A percentile compares a stretch with the other conserved stretches of the same genome.
Conservation (phyloP, 2,888 invertebrate genomes). For the Drosophila sordidula region DNA sequence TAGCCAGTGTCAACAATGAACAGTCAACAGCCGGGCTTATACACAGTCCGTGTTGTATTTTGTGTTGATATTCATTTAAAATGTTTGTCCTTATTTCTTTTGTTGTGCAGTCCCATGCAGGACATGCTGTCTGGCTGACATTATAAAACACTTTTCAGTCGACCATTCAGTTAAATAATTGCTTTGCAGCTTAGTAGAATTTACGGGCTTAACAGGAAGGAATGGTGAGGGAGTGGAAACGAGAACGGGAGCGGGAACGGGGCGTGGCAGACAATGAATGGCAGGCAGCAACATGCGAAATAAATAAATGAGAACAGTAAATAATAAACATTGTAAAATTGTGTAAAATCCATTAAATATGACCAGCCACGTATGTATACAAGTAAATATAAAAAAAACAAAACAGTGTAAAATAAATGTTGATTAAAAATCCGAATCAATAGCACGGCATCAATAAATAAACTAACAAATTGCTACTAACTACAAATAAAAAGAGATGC, state of each 20-base stretch:
- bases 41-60: slow-evolving; percentile 22
- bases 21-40: slow-evolving; percentile 1
- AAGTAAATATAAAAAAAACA: not conserved
- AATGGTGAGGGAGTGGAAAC: no score
- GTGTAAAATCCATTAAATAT: slow-evolving; percentile 40
- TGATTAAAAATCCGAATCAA: slow-evolving; percentile 26
- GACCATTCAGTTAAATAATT: slow-evolving; percentile 70
- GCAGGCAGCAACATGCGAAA: slow-evolving; percentile 16
- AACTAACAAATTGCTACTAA: slow-evolving; percentile 20
- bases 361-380: slow-evolving; percentile 8
- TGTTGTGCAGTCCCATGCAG: slow-evolving; percentile 25
- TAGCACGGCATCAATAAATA: not conserved
- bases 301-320: slow-evolving; percentile 44
- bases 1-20: slow-evolving; percentile 8
- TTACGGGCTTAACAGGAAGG: slow-evolving; percentile 7
- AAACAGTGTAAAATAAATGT: slow-evolving; percentile 8
- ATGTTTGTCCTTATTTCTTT: slow-evolving; percentile 44
- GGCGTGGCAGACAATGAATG: slow-evolving; percentile 29
- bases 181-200: slow-evolving; percentile 63
- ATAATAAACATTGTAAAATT: slow-evolving; percentile 42
- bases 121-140: slow-evolving; percentile 20
- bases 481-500: not conserved
- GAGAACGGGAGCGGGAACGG: not conserved
- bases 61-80: slow-evolving; percentile 68
- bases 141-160: slow-evolving; percentile 42